Base-by-base conservation (phyloP, 2,113 vertebrate genomes). In the Festucalex cinctus region DNA sequence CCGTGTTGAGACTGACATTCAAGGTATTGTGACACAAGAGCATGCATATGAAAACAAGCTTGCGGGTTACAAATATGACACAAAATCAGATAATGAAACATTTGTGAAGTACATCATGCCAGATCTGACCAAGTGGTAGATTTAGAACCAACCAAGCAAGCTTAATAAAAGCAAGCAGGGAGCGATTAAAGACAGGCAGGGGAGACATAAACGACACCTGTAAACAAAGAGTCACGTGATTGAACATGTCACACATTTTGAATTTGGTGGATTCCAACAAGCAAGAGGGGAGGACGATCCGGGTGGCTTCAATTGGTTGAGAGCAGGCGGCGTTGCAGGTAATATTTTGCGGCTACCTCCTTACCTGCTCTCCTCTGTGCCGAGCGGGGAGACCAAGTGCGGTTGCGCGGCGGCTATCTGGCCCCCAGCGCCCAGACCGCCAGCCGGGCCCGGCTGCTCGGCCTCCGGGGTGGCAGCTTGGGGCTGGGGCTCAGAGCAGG, bases 281-380 rank as follows among this genome's bases (percentile, higher is more conserved):
- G 77, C 65, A 71, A 70, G 66, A 43, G 63, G 41, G 60, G 35
- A 66, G 53, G n/a, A 69, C 71, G 68, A 75, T 88, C 80, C 76
- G 9, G 85, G 74, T 69, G 65, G 79, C 81, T 75, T 85, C 85
- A 84, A 89, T 88, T 88, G 84, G 91, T 88, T 0, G 91, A 20
- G 92, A 89, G 75, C 88, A 89, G 39, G 81, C 88, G 66, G 87
- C 80, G 75, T 90, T 66, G 17, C 32, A 3, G 32, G 56, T 16
- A 1, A 5, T 1, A 17, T 36, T 24, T 83, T 84, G 46, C 83
- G 0, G 78, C 66, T 28, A 75, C 80, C 76, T 90, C 84, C 95
- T 96, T 96, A 99, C 97, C 96, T 97, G 94, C 74, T 84, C 60
- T 97, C 94, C 71, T 94, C 93, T 74, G 87, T 63, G 87, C 80